Evolutionary conservation across 2,113 vertebrate genomes (phyloP).

Genomic region (Chroicocephalus ridibundus): DNA sequence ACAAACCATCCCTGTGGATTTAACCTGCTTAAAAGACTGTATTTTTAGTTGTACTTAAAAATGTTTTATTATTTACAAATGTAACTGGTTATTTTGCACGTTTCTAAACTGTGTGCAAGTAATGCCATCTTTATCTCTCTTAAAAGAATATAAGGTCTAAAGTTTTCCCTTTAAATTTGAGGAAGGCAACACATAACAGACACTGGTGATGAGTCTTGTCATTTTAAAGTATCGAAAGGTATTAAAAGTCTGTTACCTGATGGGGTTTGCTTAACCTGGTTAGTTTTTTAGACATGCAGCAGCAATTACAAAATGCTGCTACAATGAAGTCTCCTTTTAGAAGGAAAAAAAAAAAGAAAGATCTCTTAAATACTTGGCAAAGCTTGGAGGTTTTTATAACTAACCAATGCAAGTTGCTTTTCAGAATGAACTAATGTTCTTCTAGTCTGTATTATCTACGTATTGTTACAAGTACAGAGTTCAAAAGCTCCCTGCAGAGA

Average conservation of each 20-base stretch:
- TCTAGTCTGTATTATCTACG: rapidly evolving
- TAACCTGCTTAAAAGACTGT: background rate
- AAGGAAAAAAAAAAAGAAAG: background rate
- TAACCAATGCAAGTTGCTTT: background rate
- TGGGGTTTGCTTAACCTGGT: background rate
- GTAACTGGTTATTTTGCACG: rapidly evolving
- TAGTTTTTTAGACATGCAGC: background rate
- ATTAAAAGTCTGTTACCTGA: rapidly evolving
- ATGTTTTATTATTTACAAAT: background rate
- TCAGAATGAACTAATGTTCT: rapidly evolving
- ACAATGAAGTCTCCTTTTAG: rapidly evolving
- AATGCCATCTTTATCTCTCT: rapidly evolving
- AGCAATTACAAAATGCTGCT: background rate
- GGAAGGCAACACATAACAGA: rapidly evolving
- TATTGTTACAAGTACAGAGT: background rate
- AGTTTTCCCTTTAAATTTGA: background rate
- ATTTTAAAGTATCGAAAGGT: background rate
- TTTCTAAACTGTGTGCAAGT: background rate
- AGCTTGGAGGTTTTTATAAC: background rate
- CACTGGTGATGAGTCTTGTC: background rate
- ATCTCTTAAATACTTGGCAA: background rate
- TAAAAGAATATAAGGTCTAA: background rate
- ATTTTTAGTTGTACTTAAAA: rapidly evolving
- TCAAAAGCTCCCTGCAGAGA: background rate
- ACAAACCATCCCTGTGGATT: background rate